Evolutionary conservation across 2,797 vertebrate genomes (phyloP).

Genomic region (Borostomias antarcticus): DNA sequence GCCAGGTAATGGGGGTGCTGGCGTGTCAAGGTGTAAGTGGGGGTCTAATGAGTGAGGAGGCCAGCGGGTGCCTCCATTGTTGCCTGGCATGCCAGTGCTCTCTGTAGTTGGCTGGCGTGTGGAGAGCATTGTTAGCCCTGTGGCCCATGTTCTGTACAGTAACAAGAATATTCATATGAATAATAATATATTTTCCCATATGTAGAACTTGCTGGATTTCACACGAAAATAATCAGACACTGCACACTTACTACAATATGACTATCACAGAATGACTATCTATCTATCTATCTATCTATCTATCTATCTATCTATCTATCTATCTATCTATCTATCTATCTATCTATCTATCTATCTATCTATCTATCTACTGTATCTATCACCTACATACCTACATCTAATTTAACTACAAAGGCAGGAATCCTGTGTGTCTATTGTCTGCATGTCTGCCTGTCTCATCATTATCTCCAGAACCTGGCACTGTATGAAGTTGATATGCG

Average conservation of each 20-base stretch:
- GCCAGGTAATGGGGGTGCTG: constrained; percentile 59
- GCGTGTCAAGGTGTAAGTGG: constrained; percentile 62
- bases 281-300: constrained; percentile 36
- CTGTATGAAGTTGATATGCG: too few species aligned
- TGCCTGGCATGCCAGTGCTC: constrained; percentile 10
- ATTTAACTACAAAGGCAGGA: too few species aligned
- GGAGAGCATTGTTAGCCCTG: constrained; percentile 45
- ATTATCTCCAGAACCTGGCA: too few species aligned
- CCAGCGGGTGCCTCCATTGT: constrained; percentile 55
- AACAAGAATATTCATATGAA: too few species aligned
- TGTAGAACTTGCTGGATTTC: too few species aligned
- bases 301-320: constrained; percentile 1
- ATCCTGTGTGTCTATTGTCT: too few species aligned
- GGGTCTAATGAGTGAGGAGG: constrained; percentile 70
- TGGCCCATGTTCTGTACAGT: too few species aligned
- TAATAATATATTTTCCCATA: too few species aligned
- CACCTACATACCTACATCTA: too few species aligned
- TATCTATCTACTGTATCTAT: neutral
- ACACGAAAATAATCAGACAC: constrained; percentile 57
- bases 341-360: constrained; percentile 6
- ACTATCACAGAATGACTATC: constrained; percentile 57
- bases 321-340: neutral
- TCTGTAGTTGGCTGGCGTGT: constrained; percentile 46
- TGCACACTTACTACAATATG: constrained; percentile 24
- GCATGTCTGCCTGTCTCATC: too few species aligned